Percentiles rank a stretch among this genome's conserved stretches.
These are phyloP conservation scores for Cinara cedri DNA, from an alignment of 2,888 invertebrate species.

Conservation along the genomic window DNA sequence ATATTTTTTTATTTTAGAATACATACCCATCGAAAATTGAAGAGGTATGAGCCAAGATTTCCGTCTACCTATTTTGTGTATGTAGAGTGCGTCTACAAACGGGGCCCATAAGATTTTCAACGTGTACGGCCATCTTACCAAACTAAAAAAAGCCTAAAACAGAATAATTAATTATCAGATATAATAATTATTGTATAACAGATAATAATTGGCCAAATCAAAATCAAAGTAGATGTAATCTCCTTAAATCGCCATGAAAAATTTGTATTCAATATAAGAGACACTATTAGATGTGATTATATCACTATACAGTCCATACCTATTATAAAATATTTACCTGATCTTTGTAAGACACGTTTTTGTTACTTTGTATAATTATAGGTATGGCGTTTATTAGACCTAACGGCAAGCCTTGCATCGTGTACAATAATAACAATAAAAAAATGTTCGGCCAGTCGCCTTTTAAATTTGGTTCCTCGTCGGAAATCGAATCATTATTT, in stretches of 20 bases:
- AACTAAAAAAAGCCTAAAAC: slow-evolving; percentile 63
- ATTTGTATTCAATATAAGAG: too few species aligned
- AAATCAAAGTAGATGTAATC: too few species aligned
- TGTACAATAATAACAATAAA: slow-evolving; percentile 44
- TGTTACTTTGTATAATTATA: slow-evolving; percentile 44
- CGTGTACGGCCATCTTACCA: slow-evolving; percentile 14
- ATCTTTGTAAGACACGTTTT: slow-evolving; percentile 40
- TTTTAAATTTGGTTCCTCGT: background rate
- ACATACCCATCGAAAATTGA: slow-evolving; percentile 84
- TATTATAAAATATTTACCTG: slow-evolving; percentile 39
- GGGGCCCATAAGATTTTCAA: slow-evolving; percentile 98
- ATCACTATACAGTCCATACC: background rate
- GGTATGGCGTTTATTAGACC: slow-evolving; percentile 41
- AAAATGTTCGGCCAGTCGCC: slow-evolving; percentile 48
- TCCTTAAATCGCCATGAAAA: too few species aligned
- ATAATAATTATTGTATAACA: too few species aligned
- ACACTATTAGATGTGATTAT: too few species aligned
- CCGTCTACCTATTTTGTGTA: slow-evolving; percentile 82
- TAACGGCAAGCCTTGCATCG: slow-evolving; percentile 51
- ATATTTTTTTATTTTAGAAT: too few species aligned
- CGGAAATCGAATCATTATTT: background rate
- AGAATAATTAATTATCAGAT: too few species aligned
- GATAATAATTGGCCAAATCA: too few species aligned
- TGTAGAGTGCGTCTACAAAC: slow-evolving; percentile 91
- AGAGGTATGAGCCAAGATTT: slow-evolving; percentile 97